These are phyloP conservation scores for Molorchus minor DNA, from an alignment of 2,888 invertebrate species.

Conservation along the genomic window DNA sequence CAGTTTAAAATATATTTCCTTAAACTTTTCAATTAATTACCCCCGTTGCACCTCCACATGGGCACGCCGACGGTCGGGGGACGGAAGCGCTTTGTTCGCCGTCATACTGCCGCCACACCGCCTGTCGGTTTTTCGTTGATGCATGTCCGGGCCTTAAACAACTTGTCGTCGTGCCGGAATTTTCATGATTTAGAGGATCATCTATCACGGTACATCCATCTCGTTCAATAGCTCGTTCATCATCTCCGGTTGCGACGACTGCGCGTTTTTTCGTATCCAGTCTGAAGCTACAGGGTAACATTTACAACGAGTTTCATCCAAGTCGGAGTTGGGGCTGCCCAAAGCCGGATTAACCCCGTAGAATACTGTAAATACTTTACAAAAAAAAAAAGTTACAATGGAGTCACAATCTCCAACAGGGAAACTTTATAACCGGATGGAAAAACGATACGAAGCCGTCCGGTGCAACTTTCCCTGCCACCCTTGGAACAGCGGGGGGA, in stretches of 20 bases:
- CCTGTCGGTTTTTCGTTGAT: constrained; percentile 41
- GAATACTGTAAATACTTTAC: too few relatives aligned
- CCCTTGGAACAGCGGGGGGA: not conserved
- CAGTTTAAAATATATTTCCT: too few relatives aligned
- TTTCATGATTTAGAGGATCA: constrained; percentile 50
- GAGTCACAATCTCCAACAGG: too few relatives aligned
- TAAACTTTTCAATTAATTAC: too few relatives aligned
- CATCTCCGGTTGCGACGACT: constrained; percentile 36
- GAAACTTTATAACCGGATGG: constrained; percentile 7
- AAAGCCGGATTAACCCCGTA: too few relatives aligned
- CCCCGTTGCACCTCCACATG: too few relatives aligned
- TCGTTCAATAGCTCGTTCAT: constrained; percentile 53
- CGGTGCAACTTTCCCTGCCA: constrained; percentile 6
- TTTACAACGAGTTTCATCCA: too few relatives aligned
- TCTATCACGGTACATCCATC: constrained; percentile 48
- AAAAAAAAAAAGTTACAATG: too few relatives aligned
- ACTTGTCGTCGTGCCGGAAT: constrained; percentile 48
- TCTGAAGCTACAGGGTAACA: too few relatives aligned
- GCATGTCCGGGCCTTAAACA: constrained; percentile 47
- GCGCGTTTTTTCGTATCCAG: too few relatives aligned
- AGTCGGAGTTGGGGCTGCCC: too few relatives aligned
- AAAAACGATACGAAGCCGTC: constrained; percentile 7
- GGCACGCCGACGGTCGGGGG: too few relatives aligned
- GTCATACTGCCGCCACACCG: constrained; percentile 30
- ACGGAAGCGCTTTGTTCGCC: constrained; percentile 30